phyloP scores from a whole-genome alignment of 2,888 invertebrate species.

The Mantis religiosa region DNA sequence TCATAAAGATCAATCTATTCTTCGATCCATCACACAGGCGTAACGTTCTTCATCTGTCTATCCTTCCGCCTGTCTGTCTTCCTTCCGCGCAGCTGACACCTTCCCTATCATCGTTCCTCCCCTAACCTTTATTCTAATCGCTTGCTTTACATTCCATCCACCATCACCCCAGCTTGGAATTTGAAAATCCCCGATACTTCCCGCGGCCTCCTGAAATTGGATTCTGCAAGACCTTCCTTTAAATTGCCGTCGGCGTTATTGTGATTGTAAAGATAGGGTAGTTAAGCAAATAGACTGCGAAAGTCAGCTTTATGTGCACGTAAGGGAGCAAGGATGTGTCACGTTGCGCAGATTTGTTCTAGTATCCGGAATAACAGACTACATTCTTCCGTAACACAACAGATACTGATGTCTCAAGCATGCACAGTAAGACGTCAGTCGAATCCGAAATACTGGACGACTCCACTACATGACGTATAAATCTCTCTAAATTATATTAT shows the following conservation, averaged over 20 bases:
- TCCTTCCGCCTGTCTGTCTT: neutral
- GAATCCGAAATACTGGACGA: too few species aligned
- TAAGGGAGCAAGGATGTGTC: neutral
- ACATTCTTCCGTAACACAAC: too few species aligned
- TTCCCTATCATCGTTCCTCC: neutral
- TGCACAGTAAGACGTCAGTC: too few species aligned
- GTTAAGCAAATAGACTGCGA: neutral
- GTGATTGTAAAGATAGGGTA: neutral
- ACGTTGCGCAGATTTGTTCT: neutral
- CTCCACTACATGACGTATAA: too few species aligned
- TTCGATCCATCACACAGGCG: conserved; percentile 3
- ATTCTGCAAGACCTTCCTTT: neutral
- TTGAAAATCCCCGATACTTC: neutral
- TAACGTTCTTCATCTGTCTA: neutral
- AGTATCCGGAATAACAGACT: too few species aligned
- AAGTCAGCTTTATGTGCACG: neutral
- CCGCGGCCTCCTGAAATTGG: neutral
- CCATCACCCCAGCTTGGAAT: neutral
- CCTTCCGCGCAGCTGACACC: conserved; percentile 5
- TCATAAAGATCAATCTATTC: neutral
- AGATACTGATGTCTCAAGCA: too few species aligned
- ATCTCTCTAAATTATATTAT: too few species aligned
- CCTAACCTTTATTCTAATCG: conserved; percentile 13
- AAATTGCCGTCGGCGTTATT: neutral
- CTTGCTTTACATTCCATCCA: conserved; percentile 8